phyloP scores from a whole-genome alignment of 2,888 invertebrate genomes.

The Chalcis sispes region DNA sequence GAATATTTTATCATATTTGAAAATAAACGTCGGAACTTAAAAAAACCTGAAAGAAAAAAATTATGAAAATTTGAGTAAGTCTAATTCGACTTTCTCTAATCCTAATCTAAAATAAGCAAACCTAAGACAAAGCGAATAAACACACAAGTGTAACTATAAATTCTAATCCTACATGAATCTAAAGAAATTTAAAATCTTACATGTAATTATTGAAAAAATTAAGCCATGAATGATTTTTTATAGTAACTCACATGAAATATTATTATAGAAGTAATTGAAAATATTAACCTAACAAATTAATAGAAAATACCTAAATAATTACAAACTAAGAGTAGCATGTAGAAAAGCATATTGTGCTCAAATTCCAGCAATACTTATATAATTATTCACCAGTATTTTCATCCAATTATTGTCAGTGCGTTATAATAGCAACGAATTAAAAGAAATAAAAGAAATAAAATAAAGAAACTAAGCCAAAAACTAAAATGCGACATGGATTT shows the following conservation, averaged over 20 bases:
- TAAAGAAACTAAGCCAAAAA: conserved; percentile 45
- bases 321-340: not conserved
- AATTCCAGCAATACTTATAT: conserved; percentile 1
- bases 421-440: conserved; percentile 36
- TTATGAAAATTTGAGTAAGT: conserved; percentile 1
- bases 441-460: conserved; percentile 34
- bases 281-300: not conserved
- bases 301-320: not conserved
- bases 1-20: conserved; percentile 51
- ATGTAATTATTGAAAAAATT: conserved; percentile 2
- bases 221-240: not conserved
- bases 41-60: conserved; percentile 38
- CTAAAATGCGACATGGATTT: conserved; percentile 45
- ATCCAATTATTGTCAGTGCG: conserved; percentile 51
- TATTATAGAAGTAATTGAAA: not conserved
- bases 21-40: conserved; percentile 47
- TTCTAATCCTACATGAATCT: conserved; percentile 19
- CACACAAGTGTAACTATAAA: conserved; percentile 33
- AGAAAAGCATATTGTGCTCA: not conserved
- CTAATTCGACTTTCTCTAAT: conserved; percentile 8
- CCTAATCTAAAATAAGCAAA: conserved; percentile 21
- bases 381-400: conserved; percentile 55
- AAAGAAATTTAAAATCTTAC: not conserved
- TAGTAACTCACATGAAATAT: not conserved
- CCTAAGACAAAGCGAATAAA: conserved; percentile 17